These are phyloP conservation scores for Ichneumoninae sp. DNA, from an alignment of 2,888 invertebrate genomes.

Conservation along the genomic window DNA sequence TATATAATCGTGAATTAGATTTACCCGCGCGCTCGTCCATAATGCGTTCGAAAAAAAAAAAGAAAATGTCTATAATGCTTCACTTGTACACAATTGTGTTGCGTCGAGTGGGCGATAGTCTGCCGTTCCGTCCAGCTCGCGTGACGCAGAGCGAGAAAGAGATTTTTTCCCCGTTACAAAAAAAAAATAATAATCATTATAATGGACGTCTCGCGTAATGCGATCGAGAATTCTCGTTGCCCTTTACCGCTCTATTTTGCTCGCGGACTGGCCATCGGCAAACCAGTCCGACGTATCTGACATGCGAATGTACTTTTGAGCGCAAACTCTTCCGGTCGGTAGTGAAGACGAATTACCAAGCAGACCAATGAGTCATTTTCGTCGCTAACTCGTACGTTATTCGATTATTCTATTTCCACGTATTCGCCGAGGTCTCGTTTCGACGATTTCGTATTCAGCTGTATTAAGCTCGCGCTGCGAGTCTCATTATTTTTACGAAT, in stretches of 20 bases:
- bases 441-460: background rate
- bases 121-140: background rate
- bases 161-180: background rate
- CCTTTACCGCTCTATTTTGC: background rate
- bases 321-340: constrained; percentile 40
- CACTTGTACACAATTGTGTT: constrained; percentile 61
- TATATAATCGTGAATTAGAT: constrained; percentile 42
- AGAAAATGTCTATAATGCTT: constrained; percentile 40
- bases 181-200: background rate
- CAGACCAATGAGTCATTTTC: constrained; percentile 30
- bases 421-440: background rate
- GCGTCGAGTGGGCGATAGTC: constrained; percentile 60
- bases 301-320: background rate
- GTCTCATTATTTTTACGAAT: constrained; percentile 12
- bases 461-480: background rate
- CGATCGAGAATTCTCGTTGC: background rate
- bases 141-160: background rate
- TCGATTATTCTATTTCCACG: constrained; percentile 35
- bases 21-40: constrained; percentile 26
- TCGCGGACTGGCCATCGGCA: background rate
- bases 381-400: background rate
- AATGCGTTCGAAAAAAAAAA: constrained; percentile 20
- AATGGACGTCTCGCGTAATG: background rate
- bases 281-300: background rate
- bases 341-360: constrained; percentile 15